Conservation (phyloP, 35 echinoderm and acorn worm genomes). For the Chiridota heheva region DNA sequence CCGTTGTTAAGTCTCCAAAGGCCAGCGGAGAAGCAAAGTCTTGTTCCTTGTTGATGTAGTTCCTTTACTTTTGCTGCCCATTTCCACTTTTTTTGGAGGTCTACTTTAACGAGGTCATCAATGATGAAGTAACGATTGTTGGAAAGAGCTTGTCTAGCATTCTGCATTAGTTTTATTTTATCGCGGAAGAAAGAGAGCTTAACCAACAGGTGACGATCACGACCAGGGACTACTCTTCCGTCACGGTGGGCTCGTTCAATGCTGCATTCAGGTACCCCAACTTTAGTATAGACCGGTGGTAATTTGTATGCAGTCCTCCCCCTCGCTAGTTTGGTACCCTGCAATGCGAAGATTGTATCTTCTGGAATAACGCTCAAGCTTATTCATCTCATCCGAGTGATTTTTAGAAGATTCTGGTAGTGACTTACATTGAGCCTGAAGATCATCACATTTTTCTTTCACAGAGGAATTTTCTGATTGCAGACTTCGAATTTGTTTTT, state of each 20-base stretch:
- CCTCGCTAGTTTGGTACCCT: background rate
- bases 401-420: too few species aligned
- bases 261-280: background rate
- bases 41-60: constrained; percentile 9
- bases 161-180: constrained; percentile 7
- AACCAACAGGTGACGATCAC: background rate
- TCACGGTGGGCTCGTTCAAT: constrained; percentile 13
- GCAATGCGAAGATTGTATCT: constrained; percentile 2
- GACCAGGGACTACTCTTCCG: background rate
- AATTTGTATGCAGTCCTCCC: constrained; percentile 10
- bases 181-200: constrained; percentile 2
- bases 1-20: constrained; percentile 18
- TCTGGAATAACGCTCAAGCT: constrained; percentile 1
- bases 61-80: constrained; percentile 5
- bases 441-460: too few species aligned
- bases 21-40: constrained; percentile 12
- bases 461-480: too few species aligned
- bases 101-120: constrained; percentile 20
- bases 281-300: background rate
- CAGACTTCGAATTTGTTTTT: too few species aligned
- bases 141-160: background rate
- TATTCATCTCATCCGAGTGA: too few species aligned
- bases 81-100: constrained; percentile 16
- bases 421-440: too few species aligned
- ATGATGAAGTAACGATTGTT: background rate